Percentiles rank a stretch among this genome's conserved stretches.
phyloP scores from a whole-genome alignment of 2,888 invertebrate species.

The Atrina japonica region DNA sequence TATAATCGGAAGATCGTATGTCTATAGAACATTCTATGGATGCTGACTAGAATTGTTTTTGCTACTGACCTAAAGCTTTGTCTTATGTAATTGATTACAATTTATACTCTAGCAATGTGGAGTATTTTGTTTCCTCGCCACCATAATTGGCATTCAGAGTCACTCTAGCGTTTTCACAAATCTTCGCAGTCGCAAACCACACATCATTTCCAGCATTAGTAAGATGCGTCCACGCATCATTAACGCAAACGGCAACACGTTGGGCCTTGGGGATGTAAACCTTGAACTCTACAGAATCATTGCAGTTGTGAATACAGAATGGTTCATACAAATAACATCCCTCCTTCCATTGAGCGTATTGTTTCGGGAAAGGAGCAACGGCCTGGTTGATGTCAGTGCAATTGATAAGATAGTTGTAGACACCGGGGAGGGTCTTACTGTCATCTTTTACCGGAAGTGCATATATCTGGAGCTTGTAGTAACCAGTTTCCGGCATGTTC shows the following conservation, averaged over 20 bases:
- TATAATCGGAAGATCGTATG: too few species aligned
- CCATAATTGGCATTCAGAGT: constrained; percentile 79
- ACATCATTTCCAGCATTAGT: constrained; percentile 68
- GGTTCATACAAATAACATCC: constrained; percentile 78
- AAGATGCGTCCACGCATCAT: constrained; percentile 78
- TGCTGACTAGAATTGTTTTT: too few species aligned
- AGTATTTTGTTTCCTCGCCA: constrained; percentile 76
- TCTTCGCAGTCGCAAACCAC: constrained; percentile 74
- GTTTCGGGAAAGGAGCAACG: constrained; percentile 77
- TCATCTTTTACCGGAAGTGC: constrained; percentile 75
- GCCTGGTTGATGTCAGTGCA: constrained; percentile 61
- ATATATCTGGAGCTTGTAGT: constrained; percentile 79
- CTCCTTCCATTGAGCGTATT: constrained; percentile 80
- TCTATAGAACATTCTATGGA: too few species aligned
- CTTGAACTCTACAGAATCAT: constrained; percentile 65
- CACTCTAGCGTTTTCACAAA: constrained; percentile 71
- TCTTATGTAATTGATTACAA: constrained; percentile 47
- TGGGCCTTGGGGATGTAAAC: constrained; percentile 75
- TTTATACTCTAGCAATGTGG: constrained; percentile 78
- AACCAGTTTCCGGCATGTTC: constrained; percentile 72
- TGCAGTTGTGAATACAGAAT: constrained; percentile 61
- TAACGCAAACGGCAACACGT: constrained; percentile 77
- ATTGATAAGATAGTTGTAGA: constrained; percentile 79
- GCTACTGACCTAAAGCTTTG: too few species aligned
- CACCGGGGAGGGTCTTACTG: constrained; percentile 78